Conservation (phyloP, 2,797 vertebrate species). For the Myiotriccus ornatus region DNA sequence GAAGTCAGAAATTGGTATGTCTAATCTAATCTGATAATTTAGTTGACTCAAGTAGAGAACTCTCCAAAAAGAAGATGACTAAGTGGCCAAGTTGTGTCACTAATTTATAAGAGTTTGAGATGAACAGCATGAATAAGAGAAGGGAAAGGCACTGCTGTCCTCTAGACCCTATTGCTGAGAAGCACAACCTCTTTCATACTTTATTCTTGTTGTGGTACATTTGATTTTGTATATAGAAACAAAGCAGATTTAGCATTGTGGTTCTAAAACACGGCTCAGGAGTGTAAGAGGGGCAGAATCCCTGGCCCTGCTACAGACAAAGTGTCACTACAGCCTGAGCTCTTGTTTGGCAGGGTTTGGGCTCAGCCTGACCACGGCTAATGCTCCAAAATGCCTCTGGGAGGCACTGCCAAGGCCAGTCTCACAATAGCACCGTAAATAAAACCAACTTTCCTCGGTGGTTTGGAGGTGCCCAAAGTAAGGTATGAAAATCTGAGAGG, state of each 20-base stretch:
- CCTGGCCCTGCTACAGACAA: no score
- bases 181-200: neutral
- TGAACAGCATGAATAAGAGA: neutral
- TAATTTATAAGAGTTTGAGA: neutral
- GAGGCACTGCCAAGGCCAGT: neutral
- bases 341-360: neutral
- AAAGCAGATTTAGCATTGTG: neutral
- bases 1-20: neutral
- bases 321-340: neutral
- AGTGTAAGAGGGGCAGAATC: neutral
- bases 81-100: neutral
- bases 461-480: neutral
- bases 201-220: neutral
- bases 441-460: neutral
- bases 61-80: neutral
- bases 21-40: neutral
- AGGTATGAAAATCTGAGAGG: neutral
- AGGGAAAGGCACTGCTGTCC: neutral
- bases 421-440: neutral
- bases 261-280: neutral
- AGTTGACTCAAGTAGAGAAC: neutral
- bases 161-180: neutral
- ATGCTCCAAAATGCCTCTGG: neutral
- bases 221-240: neutral
- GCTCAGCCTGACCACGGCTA: neutral